Evolutionary conservation across 2,113 vertebrate species (phyloP), one percentile per base, ranked within the genome.

Genomic region (Mesoclemmys tuberculata): DNA sequence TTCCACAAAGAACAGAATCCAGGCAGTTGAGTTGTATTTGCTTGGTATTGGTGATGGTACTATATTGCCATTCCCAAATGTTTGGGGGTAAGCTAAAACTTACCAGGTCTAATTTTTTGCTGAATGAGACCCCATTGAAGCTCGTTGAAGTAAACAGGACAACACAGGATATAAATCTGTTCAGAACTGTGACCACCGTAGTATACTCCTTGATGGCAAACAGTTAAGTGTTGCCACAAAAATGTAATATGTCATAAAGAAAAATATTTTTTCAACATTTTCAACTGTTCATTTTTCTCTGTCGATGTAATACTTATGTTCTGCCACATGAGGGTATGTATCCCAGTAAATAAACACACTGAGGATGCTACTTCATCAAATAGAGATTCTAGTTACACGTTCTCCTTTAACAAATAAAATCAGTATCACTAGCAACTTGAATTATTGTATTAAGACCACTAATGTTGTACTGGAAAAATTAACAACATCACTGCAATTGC

Each of bases 281-380:
- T 48, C 1, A 44, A 5, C 13, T 12, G 26, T 41, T 21, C 4
- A 0, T 13, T 54, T 24, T 5, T 1, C 55, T 0, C 1, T 2
- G n/a, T 10, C 11, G 19, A 3, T 96, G 97, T 89, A 96, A 35
- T 97, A 83, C 49, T 49, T 3, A 11, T 3, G 51, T 79, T 11
- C 35, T 26, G 86, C 96, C 97, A 85, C 94, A 74, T 1, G 88
- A 95, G 96, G 96, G 94, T 44, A 61, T 1, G 48, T 81, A 48
- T 41, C 19, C 10, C 56, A 2, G 78, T 14, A 52, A 54, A 41
- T 12, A 81, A 74, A 2, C n/a, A 2, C 1, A 6, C 16, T 1
- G 0, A 27, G 29, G 58, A 5, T 24, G 5, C n/a, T 2, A 2
- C 51, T 74, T 51, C 35, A 4, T 27, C 55, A 56, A 35, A 41